Conservation (phyloP, 2,113 vertebrate genomes). For the Uropsilus gracilis region DNA sequence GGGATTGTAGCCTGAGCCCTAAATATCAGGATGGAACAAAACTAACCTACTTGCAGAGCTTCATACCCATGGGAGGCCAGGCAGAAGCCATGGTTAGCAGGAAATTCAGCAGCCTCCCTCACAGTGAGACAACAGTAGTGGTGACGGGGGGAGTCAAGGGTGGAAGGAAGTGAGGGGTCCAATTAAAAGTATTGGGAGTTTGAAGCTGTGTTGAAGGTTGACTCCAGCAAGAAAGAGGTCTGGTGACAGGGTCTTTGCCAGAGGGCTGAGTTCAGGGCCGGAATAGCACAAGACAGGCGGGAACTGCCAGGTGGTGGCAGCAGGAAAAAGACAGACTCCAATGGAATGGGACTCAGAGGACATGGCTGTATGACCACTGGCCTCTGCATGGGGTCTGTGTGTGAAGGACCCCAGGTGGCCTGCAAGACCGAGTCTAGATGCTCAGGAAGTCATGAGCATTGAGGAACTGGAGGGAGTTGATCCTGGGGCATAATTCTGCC, state of each 20-base stretch:
- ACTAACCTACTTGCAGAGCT: neutral
- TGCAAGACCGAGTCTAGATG: neutral
- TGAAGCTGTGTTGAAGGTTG: neutral
- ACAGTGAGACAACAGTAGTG: neutral
- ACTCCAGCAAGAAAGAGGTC: neutral
- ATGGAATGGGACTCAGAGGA: neutral
- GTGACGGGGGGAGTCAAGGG: too few species aligned
- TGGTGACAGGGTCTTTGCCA: neutral
- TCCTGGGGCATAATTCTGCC: neutral
- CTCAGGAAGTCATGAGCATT: neutral
- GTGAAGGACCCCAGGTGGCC: neutral
- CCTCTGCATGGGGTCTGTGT: neutral
- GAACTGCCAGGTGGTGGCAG: neutral
- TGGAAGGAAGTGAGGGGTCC: too few species aligned
- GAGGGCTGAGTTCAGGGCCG: too few species aligned
- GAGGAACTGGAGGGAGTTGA: neutral
- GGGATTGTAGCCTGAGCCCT: neutral
- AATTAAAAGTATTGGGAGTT: neutral
- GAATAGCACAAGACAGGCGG: neutral
- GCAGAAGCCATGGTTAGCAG: neutral
- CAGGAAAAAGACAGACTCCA: slow-evolving; percentile 3
- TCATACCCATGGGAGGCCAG: neutral
- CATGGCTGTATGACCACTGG: neutral
- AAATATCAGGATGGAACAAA: neutral
- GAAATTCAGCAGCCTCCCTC: neutral